Conservation (phyloP, 1,140 invertebrate species). For the Heliconius congener region DNA sequence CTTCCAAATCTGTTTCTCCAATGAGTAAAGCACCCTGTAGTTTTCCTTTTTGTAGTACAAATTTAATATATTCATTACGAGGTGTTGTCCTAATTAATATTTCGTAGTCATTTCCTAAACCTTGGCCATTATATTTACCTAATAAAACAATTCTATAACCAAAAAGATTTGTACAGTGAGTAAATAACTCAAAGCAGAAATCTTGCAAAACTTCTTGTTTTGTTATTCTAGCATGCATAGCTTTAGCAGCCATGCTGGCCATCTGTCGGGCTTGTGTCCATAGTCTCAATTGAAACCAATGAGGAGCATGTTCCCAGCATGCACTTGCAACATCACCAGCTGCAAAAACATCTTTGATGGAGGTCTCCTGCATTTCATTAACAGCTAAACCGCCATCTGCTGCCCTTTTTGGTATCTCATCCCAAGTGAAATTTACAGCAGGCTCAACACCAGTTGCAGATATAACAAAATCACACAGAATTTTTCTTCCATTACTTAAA, state of each 20-base stretch:
- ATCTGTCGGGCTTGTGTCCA: constrained; percentile 99
- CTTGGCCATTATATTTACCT: constrained; percentile 97
- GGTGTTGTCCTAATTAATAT: constrained; percentile 93
- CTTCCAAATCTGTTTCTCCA: constrained; percentile 98
- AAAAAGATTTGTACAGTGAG: constrained; percentile 97
- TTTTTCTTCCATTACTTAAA: constrained; percentile 88
- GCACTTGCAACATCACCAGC: constrained; percentile 96
- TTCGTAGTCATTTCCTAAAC: constrained; percentile 91
- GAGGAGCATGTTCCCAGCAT: constrained; percentile 87
- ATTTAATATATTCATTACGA: constrained; percentile 94
- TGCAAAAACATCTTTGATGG: constrained; percentile 90
- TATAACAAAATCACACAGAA: constrained; percentile 95
- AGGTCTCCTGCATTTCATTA: constrained; percentile 93
- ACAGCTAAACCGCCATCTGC: constrained; percentile 91
- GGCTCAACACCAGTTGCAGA: constrained; percentile 97
- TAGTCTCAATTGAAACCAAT: constrained; percentile 98
- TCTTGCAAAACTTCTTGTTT: constrained; percentile 89
- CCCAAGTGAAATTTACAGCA: constrained; percentile 82
- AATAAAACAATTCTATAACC: constrained; percentile 96
- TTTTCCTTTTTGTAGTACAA: constrained; percentile 91
- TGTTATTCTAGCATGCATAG: constrained; percentile 88
- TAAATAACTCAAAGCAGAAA: constrained; percentile 98
- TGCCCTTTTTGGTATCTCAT: constrained; percentile 82
- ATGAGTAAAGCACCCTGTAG: constrained; percentile 97
- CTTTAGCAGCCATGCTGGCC: constrained; percentile 95